Percentiles rank a stretch among this genome's conserved stretches.
These are phyloP conservation scores for Xyrichtys novacula DNA, from an alignment of 2,797 vertebrate genomes.

Conservation along the genomic window DNA sequence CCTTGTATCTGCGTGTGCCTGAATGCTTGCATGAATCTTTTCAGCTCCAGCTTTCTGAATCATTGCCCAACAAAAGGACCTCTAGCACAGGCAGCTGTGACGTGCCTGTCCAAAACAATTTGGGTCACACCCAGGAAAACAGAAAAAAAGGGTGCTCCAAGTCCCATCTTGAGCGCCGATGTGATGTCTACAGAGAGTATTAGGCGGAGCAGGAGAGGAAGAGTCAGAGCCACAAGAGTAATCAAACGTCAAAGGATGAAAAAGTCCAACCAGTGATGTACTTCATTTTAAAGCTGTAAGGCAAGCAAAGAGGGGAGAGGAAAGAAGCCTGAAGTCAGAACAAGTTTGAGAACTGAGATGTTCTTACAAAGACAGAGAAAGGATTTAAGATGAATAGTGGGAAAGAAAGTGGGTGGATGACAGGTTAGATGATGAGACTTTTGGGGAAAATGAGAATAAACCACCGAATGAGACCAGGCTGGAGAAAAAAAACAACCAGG, in stretches of 20 bases:
- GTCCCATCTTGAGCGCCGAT: slow-evolving; percentile 39
- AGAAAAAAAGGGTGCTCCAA: slow-evolving; percentile 23
- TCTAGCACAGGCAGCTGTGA: slow-evolving; percentile 41
- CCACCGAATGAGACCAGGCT: background rate
- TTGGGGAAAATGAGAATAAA: slow-evolving; percentile 14
- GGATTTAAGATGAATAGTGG: slow-evolving; percentile 4
- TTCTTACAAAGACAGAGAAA: slow-evolving; percentile 21
- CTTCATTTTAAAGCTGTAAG: slow-evolving; percentile 35
- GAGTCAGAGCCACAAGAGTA: slow-evolving; percentile 6
- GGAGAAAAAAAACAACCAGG: background rate
- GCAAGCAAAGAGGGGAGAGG: slow-evolving; percentile 11
- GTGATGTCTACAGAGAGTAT: slow-evolving; percentile 49
- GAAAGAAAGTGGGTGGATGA: slow-evolving; percentile 6
- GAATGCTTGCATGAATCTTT: slow-evolving; percentile 27
- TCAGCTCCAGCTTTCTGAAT: slow-evolving; percentile 46
- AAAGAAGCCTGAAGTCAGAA: slow-evolving; percentile 18
- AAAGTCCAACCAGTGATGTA: slow-evolving; percentile 29
- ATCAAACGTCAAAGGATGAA: slow-evolving; percentile 39
- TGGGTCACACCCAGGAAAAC: slow-evolving; percentile 42
- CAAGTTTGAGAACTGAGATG: slow-evolving; percentile 23
- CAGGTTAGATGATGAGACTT: slow-evolving; percentile 25
- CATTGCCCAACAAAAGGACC: slow-evolving; percentile 49
- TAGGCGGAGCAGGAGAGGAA: background rate
- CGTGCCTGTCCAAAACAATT: slow-evolving; percentile 60
- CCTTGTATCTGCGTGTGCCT: slow-evolving; percentile 25